Conservation (phyloP, 2,797 vertebrate species). For the Linurgus olivaceus region DNA sequence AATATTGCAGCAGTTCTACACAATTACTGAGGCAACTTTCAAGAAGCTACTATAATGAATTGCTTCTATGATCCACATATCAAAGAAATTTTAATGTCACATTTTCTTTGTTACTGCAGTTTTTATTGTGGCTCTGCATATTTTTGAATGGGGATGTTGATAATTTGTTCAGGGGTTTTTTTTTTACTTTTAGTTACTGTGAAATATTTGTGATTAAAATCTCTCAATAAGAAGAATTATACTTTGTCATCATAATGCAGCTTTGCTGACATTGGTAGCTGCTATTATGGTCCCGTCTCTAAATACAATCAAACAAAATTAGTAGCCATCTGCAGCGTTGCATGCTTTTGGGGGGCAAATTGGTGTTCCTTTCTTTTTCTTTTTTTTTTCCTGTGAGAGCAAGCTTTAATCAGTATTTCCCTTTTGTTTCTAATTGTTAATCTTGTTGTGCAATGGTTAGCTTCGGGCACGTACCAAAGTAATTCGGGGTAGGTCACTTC, state of each 20-base stretch:
- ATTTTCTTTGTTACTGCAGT: neutral
- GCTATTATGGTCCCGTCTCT: neutral
- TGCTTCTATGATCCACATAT: neutral
- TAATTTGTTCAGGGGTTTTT: neutral
- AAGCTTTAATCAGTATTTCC: neutral
- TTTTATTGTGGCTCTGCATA: neutral
- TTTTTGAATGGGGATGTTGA: neutral
- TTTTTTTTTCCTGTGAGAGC: neutral
- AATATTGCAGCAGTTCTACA: neutral
- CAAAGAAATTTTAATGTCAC: neutral
- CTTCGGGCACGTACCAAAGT: fast-evolving
- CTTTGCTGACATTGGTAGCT: neutral
- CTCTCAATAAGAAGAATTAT: neutral
- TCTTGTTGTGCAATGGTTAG: neutral
- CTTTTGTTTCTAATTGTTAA: neutral
- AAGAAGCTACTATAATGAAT: neutral
- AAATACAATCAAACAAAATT: neutral
- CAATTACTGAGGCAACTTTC: neutral
- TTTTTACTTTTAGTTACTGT: neutral
- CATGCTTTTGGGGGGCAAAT: neutral
- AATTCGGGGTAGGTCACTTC: neutral
- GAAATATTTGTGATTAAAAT: slow-evolving; percentile 1
- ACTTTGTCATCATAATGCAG: neutral
- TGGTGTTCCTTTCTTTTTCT: neutral
- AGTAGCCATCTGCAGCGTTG: neutral